Evolutionary conservation across 2,797 vertebrate species (phyloP), one percentile per base, ranked within the genome.

Genomic region (Nannoperca obscura): DNA sequence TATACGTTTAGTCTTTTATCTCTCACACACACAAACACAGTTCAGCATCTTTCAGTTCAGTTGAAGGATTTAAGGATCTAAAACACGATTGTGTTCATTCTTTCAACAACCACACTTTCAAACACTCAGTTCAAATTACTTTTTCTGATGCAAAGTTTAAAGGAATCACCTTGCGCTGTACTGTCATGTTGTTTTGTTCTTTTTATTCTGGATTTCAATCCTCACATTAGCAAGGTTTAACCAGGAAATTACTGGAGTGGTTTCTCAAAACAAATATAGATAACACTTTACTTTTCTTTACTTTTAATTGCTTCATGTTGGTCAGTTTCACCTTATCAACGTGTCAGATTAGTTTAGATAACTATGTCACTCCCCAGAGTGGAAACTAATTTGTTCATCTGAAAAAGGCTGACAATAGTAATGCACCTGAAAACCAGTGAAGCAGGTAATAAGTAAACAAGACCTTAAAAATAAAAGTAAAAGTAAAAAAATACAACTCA

Each of bases 1-100:
- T 61, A 36, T 50, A 62, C 20, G 13, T 76, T 80, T 38, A 58
- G 73, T 63, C 54, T 42, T 58, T 74, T 61, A 42, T 74, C 38
- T 52, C 36, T 44, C 19, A 32, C n/a, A 57, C 15, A 50, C 42
- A 58, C 57, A 58, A 69, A 67, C 71, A 67, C 83, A 83, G 32
- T 52, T 22, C 42, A 50, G 64, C 59, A 65, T 66, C 59, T 60
- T 22, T 44, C 38, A 47, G 27, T 22, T 13, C 10, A 47, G 11
- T 17, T 24, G 52, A 1, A 74, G 27, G 32, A 52, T 79, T 36
- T 74, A 50, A 63, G 54, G n/a, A 27, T 42, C 36, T 73, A 2
- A 64, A n/a, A 70, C 50, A 19, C 19, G 44, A 47, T 19, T 4
- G 14, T 36, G 20, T 67, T 67, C 11, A 47, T 15, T 27, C 17